Base-by-base conservation (phyloP, 2,797 vertebrate genomes). In the Microctenopoma steveboyesi region DNA sequence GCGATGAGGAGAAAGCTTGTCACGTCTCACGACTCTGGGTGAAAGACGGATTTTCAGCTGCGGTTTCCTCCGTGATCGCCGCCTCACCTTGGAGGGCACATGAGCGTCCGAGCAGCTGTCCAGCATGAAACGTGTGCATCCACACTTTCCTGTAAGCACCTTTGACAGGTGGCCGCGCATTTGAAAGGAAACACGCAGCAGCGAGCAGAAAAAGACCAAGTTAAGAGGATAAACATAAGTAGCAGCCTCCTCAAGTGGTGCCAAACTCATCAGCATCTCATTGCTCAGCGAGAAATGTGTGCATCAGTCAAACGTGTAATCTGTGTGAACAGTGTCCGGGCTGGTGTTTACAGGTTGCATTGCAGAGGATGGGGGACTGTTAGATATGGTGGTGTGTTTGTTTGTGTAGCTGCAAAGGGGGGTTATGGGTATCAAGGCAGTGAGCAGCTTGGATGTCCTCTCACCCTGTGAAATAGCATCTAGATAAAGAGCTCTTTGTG, bases 401-500 rank as follows among this genome's bases (percentile, higher is more conserved):
- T 65, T 22, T 69, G n/a, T 56, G 0, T 57, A 13, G 51, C 14
- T 74, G 69, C 60, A 59, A 65, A 49, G 47, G 50, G 61, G 71
- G 50, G 74, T 79, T 70, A 54, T 64, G 87, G 75, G 83, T 84
- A 74, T 84, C 78, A 78, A 74, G 69, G 78, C 70, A 78, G 69
- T 70, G 60, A 76, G 72, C 62, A 81, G 85, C 74, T 89, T 88
- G 87, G 86, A 88, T 81, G 69, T 73, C 81, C 55, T 90, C 81
- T 86, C 84, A 77, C 78, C 69, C 85, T 78, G 81, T 84, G 84
- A 89, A 91, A 90, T 84, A 91, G 87, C 89, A 82, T 80, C 74
- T 66, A 75, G 53, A 93, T 91, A 94, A 94, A 94, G 91, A 86
- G 76, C 64, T 86, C 90, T 92, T 93, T 94, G 92, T 95, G 40